Evolutionary conservation across 1,140 invertebrate genomes (phyloP).

Genomic region (Papilio dardanus): DNA sequence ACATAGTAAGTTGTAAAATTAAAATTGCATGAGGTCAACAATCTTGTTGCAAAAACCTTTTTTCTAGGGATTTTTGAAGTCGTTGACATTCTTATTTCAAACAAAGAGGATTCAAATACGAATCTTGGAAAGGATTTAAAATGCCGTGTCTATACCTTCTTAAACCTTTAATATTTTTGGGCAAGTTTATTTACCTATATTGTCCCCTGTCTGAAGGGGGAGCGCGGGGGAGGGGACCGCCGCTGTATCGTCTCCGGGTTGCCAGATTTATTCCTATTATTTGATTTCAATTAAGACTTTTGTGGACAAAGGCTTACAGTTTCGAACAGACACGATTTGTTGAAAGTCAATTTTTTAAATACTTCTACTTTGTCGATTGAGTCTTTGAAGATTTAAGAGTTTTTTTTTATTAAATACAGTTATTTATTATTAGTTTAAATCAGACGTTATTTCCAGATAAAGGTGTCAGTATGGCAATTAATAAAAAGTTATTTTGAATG

Average conservation of each 20-base stretch:
- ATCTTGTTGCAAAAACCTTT: too few relatives aligned
- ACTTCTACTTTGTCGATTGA: constrained; percentile 11
- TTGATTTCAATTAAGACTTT: constrained; percentile 39
- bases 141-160: constrained; percentile 12
- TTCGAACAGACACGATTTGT: constrained; percentile 33
- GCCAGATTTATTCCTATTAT: constrained; percentile 39
- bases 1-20: too few relatives aligned
- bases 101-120: too few relatives aligned
- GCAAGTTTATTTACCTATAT: constrained; percentile 44
- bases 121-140: not conserved
- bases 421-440: too few relatives aligned
- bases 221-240: not conserved
- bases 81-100: too few relatives aligned
- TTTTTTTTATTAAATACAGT: not conserved
- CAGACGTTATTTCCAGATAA: too few relatives aligned
- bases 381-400: not conserved
- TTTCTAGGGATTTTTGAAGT: too few relatives aligned
- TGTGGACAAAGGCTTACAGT: constrained; percentile 34
- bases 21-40: too few relatives aligned
- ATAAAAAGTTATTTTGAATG: too few relatives aligned
- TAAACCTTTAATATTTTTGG: constrained; percentile 35
- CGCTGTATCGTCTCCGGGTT: constrained; percentile 35
- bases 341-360: constrained; percentile 30
- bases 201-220: constrained; percentile 40
- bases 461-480: too few relatives aligned